These are phyloP conservation scores for Radopholus similis DNA, from an alignment of 1,140 invertebrate species.

Conservation along the genomic window DNA sequence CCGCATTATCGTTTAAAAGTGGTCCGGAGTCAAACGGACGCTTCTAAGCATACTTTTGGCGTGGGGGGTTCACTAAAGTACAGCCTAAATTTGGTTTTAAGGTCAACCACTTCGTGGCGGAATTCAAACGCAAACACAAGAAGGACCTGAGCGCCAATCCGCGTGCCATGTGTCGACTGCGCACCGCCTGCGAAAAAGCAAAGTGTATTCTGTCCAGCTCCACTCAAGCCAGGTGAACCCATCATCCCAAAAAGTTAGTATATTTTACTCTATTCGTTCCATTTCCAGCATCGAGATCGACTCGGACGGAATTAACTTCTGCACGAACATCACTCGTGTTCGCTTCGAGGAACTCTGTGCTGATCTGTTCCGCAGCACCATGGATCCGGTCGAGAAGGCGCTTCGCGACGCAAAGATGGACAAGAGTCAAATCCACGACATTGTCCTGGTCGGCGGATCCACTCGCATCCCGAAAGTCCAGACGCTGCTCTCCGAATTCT, in stretches of 20 bases:
- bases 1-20: too few species aligned
- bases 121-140: constrained; percentile 94
- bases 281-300: constrained; percentile 83
- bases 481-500: constrained; percentile 71
- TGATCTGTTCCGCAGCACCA: too few species aligned
- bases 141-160: constrained; percentile 90
- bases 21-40: too few species aligned
- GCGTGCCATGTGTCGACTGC: constrained; percentile 78
- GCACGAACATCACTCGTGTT: too few species aligned
- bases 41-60: too few species aligned
- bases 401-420: constrained; percentile 83
- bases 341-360: too few species aligned
- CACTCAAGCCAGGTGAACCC: constrained; percentile 73
- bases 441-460: constrained; percentile 92
- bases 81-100: not conserved
- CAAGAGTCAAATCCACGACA: constrained; percentile 84
- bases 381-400: too few species aligned
- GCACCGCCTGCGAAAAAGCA: constrained; percentile 88
- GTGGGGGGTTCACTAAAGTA: too few species aligned
- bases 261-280: not conserved
- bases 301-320: constrained; percentile 93
- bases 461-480: constrained; percentile 96
- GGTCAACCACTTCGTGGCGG: constrained; percentile 90
- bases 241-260: not conserved
- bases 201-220: constrained; percentile 88